Evolutionary conservation across 2,888 invertebrate genomes (phyloP), one percentile per base, ranked within the genome.

Genomic region (Drosophila putrida): DNA sequence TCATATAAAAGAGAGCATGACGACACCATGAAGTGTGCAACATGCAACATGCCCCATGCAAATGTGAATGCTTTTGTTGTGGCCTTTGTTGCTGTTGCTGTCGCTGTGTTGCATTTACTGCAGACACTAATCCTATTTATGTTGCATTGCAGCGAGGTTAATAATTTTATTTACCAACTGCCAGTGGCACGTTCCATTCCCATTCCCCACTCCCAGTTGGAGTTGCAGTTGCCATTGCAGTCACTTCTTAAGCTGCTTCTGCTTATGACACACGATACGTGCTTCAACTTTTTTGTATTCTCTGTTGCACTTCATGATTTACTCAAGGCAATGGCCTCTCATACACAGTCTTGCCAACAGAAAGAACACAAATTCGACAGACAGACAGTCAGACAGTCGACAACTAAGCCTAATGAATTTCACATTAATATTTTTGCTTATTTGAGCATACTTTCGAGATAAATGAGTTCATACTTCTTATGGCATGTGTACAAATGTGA

Each of bases 51-150:
- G 64, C 61, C 9, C 49, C 33, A 70, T 70, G 70, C 50, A 65
- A 80, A 77, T 72, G 62, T 54, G 25, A 36, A 25, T 43, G 54
- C 65, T 58, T 62, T 70, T 72, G 69, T 77, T 79, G 63, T 59
- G 41, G 59, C 50, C 60, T 36, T 53, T 74, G 70, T 60, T 72
- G 62, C 46, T 64, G 68, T 70, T 74, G 78, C 83, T n/a, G n/a
- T n/a, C n/a, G n/a, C n/a, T n/a, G n/a, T n/a, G n/a, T n/a, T 74
- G 78, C 83, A 71, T 71, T 85, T 81, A 73, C 83, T 81, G 85
- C 81, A 86, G 88, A 88, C 88, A 86, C 85, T 86, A 86, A 86
- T 86, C 85, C 85, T 88, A 88, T 86, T 86, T 86, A 88, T 88
- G 85, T 88, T 82, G 80, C 83, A 83, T 71, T 82, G 82, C 86